phyloP scores from a whole-genome alignment of 2,113 vertebrate genomes.

The Ptyas mucosa region DNA sequence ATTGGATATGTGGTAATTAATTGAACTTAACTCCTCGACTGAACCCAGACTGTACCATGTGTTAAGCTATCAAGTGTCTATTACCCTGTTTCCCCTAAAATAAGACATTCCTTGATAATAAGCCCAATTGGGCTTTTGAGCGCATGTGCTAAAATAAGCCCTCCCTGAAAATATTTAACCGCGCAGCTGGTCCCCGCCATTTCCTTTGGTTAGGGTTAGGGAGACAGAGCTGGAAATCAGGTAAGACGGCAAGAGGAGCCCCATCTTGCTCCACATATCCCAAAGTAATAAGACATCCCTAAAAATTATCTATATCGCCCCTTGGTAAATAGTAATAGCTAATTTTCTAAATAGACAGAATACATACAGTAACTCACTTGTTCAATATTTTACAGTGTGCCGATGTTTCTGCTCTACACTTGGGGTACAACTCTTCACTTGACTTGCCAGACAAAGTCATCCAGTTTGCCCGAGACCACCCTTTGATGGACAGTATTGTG shows the following conservation, averaged over 20 bases:
- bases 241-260: no score
- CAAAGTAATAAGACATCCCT: no score
- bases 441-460: constrained; percentile 74
- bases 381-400: constrained; percentile 60
- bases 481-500: constrained; percentile 70
- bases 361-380: not conserved
- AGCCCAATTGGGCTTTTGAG: no score
- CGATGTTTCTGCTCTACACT: constrained; percentile 51
- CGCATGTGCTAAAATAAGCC: no score
- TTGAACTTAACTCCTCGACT: not conserved
- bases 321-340: not conserved
- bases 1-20: not conserved
- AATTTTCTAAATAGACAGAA: not conserved
- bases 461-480: constrained; percentile 74
- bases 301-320: not conserved
- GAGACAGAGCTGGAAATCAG: no score
- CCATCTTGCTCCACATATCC: no score
- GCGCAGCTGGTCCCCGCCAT: no score
- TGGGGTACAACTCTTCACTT: constrained; percentile 64
- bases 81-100: no score
- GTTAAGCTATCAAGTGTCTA: not conserved
- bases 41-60: not conserved
- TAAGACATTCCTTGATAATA: no score
- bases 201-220: no score
- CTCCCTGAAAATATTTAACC: no score